Percentiles rank a stretch among this genome's conserved stretches.
Evolutionary conservation across 2,113 vertebrate species (phyloP).

Genomic region (Axis porcinus): DNA sequence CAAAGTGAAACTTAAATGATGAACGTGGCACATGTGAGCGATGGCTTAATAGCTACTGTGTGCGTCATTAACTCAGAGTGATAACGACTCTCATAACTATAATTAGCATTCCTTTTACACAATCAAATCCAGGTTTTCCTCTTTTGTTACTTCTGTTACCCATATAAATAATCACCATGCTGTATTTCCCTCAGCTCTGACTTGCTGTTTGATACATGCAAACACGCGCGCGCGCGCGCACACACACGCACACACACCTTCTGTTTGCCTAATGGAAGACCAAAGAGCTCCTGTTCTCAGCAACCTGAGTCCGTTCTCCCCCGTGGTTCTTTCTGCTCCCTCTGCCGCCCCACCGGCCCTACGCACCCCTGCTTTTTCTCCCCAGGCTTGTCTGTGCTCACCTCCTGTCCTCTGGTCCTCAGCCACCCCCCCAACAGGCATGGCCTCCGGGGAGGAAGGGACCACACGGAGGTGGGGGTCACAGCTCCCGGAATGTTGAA

Average conservation of each 20-base stretch:
- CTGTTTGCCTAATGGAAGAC: neutral
- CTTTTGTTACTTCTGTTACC: neutral
- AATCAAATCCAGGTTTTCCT: neutral
- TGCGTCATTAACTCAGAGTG: neutral
- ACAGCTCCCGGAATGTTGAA: neutral
- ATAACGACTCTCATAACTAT: neutral
- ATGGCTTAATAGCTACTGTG: neutral
- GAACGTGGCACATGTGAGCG: neutral
- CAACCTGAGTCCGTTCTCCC: neutral
- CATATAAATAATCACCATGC: neutral
- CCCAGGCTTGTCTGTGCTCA: neutral
- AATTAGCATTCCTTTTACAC: neutral
- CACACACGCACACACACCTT: neutral
- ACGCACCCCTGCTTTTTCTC: neutral
- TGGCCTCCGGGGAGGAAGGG: neutral
- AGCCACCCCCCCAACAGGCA: neutral
- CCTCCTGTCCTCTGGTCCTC: neutral
- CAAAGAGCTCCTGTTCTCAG: neutral
- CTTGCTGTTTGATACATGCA: neutral
- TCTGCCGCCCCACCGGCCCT: neutral
- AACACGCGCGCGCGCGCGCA: fast-evolving
- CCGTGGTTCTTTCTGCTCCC: neutral
- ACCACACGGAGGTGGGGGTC: neutral
- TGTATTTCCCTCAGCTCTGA: neutral
- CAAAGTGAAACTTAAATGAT: neutral